Base-by-base conservation (phyloP, 1,140 invertebrate genomes). In the Trachymyrmex cornetzi region DNA sequence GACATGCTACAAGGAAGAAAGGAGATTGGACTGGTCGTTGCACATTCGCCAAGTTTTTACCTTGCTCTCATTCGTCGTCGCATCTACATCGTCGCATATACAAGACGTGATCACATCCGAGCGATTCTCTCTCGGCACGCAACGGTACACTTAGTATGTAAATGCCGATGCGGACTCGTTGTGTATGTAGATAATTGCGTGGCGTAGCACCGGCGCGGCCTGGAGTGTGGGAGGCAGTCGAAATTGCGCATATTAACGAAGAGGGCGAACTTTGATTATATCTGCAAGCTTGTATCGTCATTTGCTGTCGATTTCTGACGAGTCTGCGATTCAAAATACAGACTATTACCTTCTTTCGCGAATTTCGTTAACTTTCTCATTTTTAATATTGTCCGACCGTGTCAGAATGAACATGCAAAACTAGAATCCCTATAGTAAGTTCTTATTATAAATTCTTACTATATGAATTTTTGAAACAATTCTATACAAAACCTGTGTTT, bases 221-320 rank as follows among this genome's bases (percentile, higher is more conserved):
- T 38, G 34, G 57, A 63, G 86, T 74, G 89, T 90, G 86, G 89
- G 89, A 86, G 89, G 87, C 87, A 86, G 89, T 79, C 89, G 87
- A 91, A 91, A 91, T 91, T 91, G 89, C 89, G 89, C 89, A 90
- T 90, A 90, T 90, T 89, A 90, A 90, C 90, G 86, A 90, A 79
- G 38, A 77, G 16, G 50, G 22, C 87, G 82, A 79, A 79, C 50
- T 72, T 82, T 80, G 88, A 90, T 90, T 87, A 82, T 89, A 90
- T 90, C 88, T 90, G 57, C 77, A 89, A 75, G 77, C 77, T 48
- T 38, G 34, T 38, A 19, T 61, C 55, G 69, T 53, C 50, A 5
- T 55, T 82, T 44, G 57, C 88, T 87, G 88, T 81, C 88, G 80
- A 89, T 89, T 82, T 64, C 77, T 82, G 86, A 89, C 88, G 53